Percentiles rank a stretch among this genome's conserved stretches.
Evolutionary conservation across 1,140 invertebrate genomes (phyloP).

Genomic region (Pachypeltis micranthus): DNA sequence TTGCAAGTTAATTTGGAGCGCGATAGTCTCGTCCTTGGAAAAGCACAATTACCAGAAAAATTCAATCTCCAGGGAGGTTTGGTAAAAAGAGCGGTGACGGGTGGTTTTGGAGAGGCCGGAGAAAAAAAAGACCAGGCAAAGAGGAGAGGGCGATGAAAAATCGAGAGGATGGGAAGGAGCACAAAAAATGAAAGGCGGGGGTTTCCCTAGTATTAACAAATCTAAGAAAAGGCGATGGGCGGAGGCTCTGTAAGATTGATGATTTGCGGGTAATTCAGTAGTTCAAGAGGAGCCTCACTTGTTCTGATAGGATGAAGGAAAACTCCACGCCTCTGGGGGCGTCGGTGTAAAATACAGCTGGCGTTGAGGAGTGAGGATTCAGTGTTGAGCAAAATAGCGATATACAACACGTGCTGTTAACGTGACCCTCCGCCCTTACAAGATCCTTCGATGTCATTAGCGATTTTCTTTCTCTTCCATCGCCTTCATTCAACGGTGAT

Average conservation of each 20-base stretch:
- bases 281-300: not conserved
- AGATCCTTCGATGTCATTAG: not conserved
- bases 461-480: not conserved
- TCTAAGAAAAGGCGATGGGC: not conserved
- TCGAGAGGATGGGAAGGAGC: too few relatives aligned
- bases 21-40: not conserved
- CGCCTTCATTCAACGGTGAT: not conserved
- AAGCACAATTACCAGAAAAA: not conserved
- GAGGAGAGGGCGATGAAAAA: not conserved
- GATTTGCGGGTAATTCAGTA: not conserved
- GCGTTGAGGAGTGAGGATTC: not conserved
- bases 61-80: not conserved
- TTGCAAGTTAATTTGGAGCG: too few relatives aligned
- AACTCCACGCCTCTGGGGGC: not conserved
- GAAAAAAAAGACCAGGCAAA: not conserved
- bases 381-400: not conserved
- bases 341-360: not conserved
- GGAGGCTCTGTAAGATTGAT: not conserved
- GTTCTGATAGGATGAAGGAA: not conserved
- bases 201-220: constrained; percentile 10
- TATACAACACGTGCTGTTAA: not conserved
- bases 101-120: not conserved
- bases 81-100: not conserved
- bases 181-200: too few relatives aligned
- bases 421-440: not conserved